Percentiles rank a stretch among this genome's conserved stretches.
These are phyloP conservation scores for Caiman crocodilus DNA, from an alignment of 2,797 vertebrate species.

Conservation along the genomic window DNA sequence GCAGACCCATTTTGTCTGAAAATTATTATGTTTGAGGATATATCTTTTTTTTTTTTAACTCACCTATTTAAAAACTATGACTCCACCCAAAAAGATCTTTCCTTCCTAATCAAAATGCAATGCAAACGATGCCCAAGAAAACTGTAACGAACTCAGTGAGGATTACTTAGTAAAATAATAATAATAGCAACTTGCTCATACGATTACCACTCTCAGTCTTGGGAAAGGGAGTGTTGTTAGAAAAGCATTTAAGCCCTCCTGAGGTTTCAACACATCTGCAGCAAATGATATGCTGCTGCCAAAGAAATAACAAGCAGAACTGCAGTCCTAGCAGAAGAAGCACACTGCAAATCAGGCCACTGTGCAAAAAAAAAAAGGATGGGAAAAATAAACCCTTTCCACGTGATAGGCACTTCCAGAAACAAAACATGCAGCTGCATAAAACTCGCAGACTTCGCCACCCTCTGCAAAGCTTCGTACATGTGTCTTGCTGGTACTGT, in stretches of 20 bases:
- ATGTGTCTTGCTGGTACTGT: rapidly evolving
- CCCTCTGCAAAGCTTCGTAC: rapidly evolving
- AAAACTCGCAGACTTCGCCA: rapidly evolving
- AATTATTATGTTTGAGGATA: neutral
- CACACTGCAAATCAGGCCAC: rapidly evolving
- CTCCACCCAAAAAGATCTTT: no score
- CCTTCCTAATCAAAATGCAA: no score
- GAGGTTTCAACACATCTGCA: neutral
- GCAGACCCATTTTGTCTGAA: neutral
- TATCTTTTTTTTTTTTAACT: neutral
- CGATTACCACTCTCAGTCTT: neutral
- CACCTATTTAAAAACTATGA: neutral
- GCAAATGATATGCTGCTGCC: neutral
- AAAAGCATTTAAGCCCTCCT: neutral
- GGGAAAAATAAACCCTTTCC: neutral
- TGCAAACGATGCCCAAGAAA: neutral
- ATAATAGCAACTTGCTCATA: neutral
- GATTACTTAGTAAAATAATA: rapidly evolving
- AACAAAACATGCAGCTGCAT: neutral
- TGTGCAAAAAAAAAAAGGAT: neutral
- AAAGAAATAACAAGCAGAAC: neutral
- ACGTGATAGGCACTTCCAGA: neutral
- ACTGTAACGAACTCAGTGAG: rapidly evolving
- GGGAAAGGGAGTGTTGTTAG: neutral
- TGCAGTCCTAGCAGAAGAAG: neutral